Conservation (phyloP, 1,140 invertebrate species). For the Diachasmimorpha longicaudata region DNA sequence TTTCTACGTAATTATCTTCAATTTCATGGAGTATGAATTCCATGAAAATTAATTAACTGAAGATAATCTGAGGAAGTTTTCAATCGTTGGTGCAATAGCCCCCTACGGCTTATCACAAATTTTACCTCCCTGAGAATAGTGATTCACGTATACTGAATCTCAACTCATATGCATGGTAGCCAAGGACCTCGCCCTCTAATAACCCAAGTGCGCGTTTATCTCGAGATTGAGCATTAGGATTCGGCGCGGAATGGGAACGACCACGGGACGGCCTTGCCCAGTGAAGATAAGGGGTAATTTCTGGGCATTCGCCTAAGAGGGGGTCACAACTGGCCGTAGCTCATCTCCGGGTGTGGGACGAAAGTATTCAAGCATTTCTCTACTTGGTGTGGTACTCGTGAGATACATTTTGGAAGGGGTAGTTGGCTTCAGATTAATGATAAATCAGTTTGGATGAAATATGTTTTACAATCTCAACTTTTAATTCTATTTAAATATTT, state of each 20-base stretch:
- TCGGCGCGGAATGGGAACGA: conserved; percentile 35
- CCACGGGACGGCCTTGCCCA: conserved; percentile 40
- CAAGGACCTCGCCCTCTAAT: conserved; percentile 33
- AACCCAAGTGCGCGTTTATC: conserved; percentile 50
- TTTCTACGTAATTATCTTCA: no score
- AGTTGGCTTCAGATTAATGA: neutral
- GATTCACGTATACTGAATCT: neutral
- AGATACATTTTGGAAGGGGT: neutral
- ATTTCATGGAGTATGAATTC: no score
- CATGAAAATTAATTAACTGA: neutral
- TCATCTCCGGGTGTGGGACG: conserved; percentile 47
- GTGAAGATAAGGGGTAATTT: conserved; percentile 58
- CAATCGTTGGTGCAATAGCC: conserved; percentile 9
- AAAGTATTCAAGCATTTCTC: conserved; percentile 26
- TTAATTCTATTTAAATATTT: no score
- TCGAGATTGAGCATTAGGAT: conserved; percentile 58
- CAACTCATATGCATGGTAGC: conserved; percentile 21
- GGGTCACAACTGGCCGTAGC: conserved; percentile 57
- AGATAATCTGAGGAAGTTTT: conserved; percentile 2
- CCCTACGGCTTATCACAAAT: neutral
- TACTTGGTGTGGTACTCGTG: neutral
- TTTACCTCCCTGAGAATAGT: neutral
- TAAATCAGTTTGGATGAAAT: neutral
- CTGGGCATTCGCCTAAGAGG: conserved; percentile 41
- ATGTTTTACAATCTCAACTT: neutral